phyloP scores from a whole-genome alignment of 2,888 invertebrate genomes.

The Taphrorychus bicolor region DNA sequence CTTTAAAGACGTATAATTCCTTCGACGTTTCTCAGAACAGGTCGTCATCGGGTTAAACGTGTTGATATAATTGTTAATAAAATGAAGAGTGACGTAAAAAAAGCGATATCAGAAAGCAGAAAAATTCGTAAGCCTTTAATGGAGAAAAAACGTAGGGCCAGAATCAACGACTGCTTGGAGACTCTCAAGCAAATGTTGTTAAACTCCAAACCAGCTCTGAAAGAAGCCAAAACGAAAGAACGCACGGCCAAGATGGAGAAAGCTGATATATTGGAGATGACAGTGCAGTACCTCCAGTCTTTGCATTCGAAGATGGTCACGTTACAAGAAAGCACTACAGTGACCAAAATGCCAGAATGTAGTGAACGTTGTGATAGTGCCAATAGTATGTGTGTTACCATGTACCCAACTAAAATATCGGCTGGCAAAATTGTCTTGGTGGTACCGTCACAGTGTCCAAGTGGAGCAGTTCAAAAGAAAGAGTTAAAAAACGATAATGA shows the following conservation, averaged over 20 bases:
- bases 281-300: constrained; percentile 65
- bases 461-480: too few relatives aligned
- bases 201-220: constrained; percentile 57
- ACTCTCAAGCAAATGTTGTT: constrained; percentile 62
- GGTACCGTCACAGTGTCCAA: constrained; percentile 48
- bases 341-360: neutral
- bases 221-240: constrained; percentile 52
- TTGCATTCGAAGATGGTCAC: constrained; percentile 57
- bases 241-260: constrained; percentile 69
- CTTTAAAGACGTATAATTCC: neutral
- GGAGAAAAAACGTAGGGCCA: constrained; percentile 63
- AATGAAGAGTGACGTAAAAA: constrained; percentile 49
- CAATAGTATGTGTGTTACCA: constrained; percentile 50
- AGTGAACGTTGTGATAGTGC: constrained; percentile 41
- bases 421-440: constrained; percentile 60
- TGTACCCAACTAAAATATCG: constrained; percentile 57
- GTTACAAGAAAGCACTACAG: constrained; percentile 12
- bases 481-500: too few relatives aligned
- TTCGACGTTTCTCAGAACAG: constrained; percentile 7
- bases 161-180: constrained; percentile 64
- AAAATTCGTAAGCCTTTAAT: constrained; percentile 64
- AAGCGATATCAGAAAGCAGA: constrained; percentile 53
- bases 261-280: constrained; percentile 71
- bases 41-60: constrained; percentile 21
- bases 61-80: constrained; percentile 5